Conservation (phyloP, 1,140 invertebrate genomes). For the Bombyx mori region ASM3026992v2 NC_085112.1:7033501-7034000, state of each 20-base stretch:
- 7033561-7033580: not conserved
- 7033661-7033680: no score
- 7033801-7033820: slow-evolving; percentile 99
- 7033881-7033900: slow-evolving; percentile 95
- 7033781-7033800: slow-evolving; percentile 98
- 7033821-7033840: slow-evolving; percentile 98
- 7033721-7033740: slow-evolving; percentile 85
- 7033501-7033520: no score
- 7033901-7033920: not conserved
- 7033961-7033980: no score
- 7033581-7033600: not conserved
- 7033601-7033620: no score
- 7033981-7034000: no score
- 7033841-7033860: slow-evolving; percentile 98
- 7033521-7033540: no score
- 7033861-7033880: slow-evolving; percentile 99
- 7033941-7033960: no score
- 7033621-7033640: not conserved
- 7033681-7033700: no score
- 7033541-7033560: no score
- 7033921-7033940: no score
- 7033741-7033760: slow-evolving; percentile 92
- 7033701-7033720: slow-evolving; percentile 64
- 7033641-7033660: no score
- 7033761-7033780: slow-evolving; percentile 99